Conservation (phyloP, 2,797 vertebrate species). For the Chelidonichthys spinosus region DNA sequence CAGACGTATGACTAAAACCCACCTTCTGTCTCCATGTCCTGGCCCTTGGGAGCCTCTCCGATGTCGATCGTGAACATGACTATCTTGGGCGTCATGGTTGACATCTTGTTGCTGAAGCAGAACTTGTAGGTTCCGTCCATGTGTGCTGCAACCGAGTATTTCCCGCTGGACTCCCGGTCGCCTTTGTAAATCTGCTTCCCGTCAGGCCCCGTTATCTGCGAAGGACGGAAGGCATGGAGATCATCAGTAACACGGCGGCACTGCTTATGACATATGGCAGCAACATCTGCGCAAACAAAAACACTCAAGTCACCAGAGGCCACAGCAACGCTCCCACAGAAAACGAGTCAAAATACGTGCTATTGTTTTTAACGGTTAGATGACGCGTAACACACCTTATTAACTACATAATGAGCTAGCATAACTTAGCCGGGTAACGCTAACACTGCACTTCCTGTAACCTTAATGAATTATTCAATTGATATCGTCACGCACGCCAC, state of each 20-base stretch:
- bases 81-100: slow-evolving; percentile 99
- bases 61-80: slow-evolving; percentile 99
- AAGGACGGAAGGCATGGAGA: background rate
- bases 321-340: rapidly evolving
- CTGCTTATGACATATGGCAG: slow-evolving; percentile 58
- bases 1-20: background rate
- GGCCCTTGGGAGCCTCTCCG: slow-evolving; percentile 96
- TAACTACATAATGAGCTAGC: background rate
- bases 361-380: no score
- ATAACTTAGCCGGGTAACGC: slow-evolving; percentile 21
- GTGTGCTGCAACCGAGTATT: slow-evolving; percentile 97
- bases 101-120: slow-evolving; percentile 99
- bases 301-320: rapidly evolving
- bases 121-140: slow-evolving; percentile 99
- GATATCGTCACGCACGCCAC: no score
- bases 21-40: slow-evolving; percentile 99
- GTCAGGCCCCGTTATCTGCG: slow-evolving; percentile 96
- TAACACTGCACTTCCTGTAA: slow-evolving; percentile 54
- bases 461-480: background rate
- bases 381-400: background rate
- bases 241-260: background rate
- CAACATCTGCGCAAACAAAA: background rate
- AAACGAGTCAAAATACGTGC: background rate
- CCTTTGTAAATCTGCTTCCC: slow-evolving; percentile 98
- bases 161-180: slow-evolving; percentile 96